Evolutionary conservation across 2,797 vertebrate species (phyloP), one percentile per base, ranked within the genome.

Genomic region (Carcharodon carcharias): DNA sequence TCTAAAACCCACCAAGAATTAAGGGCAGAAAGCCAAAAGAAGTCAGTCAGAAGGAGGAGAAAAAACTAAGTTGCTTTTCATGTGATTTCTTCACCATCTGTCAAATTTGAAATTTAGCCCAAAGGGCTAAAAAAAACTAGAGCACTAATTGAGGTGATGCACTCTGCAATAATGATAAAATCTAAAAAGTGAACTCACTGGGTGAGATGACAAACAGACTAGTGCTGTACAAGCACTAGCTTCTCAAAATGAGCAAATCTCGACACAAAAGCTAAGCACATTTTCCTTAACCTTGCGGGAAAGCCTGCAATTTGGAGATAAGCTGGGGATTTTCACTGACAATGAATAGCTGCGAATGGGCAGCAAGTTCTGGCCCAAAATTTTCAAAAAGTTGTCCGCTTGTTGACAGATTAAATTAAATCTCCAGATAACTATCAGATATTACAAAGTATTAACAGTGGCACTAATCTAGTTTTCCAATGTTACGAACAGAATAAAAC

Each of bases 61-160:
- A 95, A 71, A 73, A 95, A 54, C 31, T 0, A 61, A 63, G 28
- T 73, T 95, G 69, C 8, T 73, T 50, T 31, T 69, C 50, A 18
- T 95, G 45, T 54, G 67, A 77, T 95, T 95, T 31, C 45, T 95
- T 95, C 26, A 35, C 50, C 31, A 56, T 56, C 23, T 95, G 69
- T 95, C 50, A 54, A 54, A 95, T 73, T 65, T 73, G 50, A 95
- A 50, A 95, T 95, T 31, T 95, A 69, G 56, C 28, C 94, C 94
- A 7, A 7, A 61, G 50, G 94, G 94, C 94, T 71, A 35, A 5
- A 54, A 56, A 26, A 71, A 95, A 56, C n/a, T 12, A 4, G 9
- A 28, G 11, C 65, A 67, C n/a, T 93, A 93, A 93, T 93, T 73
- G 94, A 95, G 94, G 69, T 73, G 69, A 54, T n/a, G 45, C 50